Evolutionary conservation across 2,888 invertebrate species (phyloP), one percentile per base, ranked within the genome.

Genomic region (Amphipyra berbera): DNA sequence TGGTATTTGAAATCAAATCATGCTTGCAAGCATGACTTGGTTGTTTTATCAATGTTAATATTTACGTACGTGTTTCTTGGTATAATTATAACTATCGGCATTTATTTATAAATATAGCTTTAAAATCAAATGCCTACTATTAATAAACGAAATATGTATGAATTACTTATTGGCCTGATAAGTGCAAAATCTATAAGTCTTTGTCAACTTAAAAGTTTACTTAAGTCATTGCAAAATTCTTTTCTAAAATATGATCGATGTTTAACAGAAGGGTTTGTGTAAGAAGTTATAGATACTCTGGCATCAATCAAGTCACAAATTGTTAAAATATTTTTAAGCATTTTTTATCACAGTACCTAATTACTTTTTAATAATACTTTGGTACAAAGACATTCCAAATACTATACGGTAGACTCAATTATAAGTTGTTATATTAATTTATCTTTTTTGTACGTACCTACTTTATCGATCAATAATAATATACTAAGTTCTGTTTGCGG

Each of bases 281-380:
- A 47, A 30, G 52, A 33, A 47, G 45, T 42, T 44, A 33, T 21
- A 14, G 27, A 54, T 66, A 44, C 40, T 61, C 44, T 15, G 13
- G 21, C 33, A 37, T 35, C 27, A 14, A 30, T 38, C 13, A 46
- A 73, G 54, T 68, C 56, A 41, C 37, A 55, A 72, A 68, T 13
- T 61, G 74, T 74, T 74, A 62, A 50, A 50, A 54, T 68, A 73
- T 44, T 70, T 73, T 27, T 70, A 73, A 68, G 70, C 37, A 30
- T 37, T 35, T 21, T 52, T 40, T 52, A 68, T 55, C 68, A 30
- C 48, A 54, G 49, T 46, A 68, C 56, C n/a, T 42, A 10, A 10
- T 6, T 4, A 10, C 6, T 10, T 33, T 53, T 42, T 21, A 33
- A 49, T 62, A 57, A 56, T 53, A 48, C 50, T 68, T 69, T 69